These are phyloP conservation scores for Nesometra sesokonis DNA, from an alignment of 35 echinoderm and acorn worm genomes.

Conservation along the genomic window DNA sequence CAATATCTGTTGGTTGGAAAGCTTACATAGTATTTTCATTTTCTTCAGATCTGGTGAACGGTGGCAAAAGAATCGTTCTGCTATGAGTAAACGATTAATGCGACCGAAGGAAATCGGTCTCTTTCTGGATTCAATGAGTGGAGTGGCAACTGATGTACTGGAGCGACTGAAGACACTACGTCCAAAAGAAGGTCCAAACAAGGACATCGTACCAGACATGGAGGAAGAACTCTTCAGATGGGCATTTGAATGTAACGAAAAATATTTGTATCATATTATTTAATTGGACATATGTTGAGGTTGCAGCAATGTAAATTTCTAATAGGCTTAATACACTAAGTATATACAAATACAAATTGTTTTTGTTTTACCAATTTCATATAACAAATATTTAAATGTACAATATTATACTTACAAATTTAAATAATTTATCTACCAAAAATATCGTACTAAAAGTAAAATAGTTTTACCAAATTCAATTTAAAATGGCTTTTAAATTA, in stretches of 20 bases:
- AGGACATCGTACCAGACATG: neutral
- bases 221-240: slow-evolving; percentile 5
- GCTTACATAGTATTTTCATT: neutral
- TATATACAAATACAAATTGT: too few relatives aligned
- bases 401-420: too few relatives aligned
- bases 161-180: neutral
- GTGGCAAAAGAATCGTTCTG: neutral
- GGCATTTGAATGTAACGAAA: slow-evolving; percentile 25
- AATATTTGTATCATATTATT: too few relatives aligned
- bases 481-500: too few relatives aligned
- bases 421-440: too few relatives aligned
- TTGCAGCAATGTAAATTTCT: too few relatives aligned
- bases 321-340: too few relatives aligned
- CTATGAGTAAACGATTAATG: slow-evolving; percentile 6
- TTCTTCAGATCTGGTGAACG: neutral
- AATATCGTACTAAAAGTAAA: too few relatives aligned
- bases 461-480: too few relatives aligned
- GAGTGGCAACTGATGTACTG: neutral
- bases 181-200: neutral
- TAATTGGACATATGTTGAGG: too few relatives aligned
- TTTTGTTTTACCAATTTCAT: too few relatives aligned
- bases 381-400: too few relatives aligned
- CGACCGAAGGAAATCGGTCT: neutral
- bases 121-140: neutral
- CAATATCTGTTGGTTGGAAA: neutral